Conservation (phyloP, 2,888 invertebrate species). For the Lasioglossum marginatum region DNA sequence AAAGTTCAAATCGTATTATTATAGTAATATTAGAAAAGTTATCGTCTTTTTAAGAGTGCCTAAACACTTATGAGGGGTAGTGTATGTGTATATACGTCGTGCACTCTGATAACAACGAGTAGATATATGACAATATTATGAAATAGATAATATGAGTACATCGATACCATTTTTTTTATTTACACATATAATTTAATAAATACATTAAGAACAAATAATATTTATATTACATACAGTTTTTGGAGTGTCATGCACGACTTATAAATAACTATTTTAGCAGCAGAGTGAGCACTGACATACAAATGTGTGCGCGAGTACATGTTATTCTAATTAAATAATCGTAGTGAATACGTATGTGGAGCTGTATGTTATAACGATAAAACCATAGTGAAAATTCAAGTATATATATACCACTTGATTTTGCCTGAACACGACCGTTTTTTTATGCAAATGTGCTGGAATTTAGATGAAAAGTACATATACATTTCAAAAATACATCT, state of each 20-base stretch:
- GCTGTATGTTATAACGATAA: background rate
- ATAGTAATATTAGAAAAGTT: too few relatives aligned
- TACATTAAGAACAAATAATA: constrained; percentile 62
- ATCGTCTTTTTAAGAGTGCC: too few relatives aligned
- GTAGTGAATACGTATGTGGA: constrained; percentile 19
- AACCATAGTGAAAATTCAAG: background rate
- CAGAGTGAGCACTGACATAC: constrained; percentile 40
- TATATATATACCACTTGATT: background rate
- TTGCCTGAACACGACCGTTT: background rate
- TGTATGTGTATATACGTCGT: background rate
- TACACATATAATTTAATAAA: constrained; percentile 69
- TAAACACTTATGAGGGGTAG: too few relatives aligned
- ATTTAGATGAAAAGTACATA: background rate
- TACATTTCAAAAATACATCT: constrained; percentile 5
- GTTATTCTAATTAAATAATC: constrained; percentile 34
- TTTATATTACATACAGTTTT: constrained; percentile 42
- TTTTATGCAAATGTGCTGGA: background rate
- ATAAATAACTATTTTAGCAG: constrained; percentile 38
- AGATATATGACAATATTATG: too few relatives aligned
- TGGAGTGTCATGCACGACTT: constrained; percentile 45
- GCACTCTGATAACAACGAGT: too few relatives aligned
- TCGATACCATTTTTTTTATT: constrained; percentile 54
- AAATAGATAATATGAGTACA: constrained; percentile 34
- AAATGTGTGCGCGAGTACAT: constrained; percentile 47
- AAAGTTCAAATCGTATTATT: too few relatives aligned